Evolutionary conservation across 1,140 invertebrate genomes (phyloP), one percentile per base, ranked within the genome.

Genomic region (Lutraria rhynchaena): DNA sequence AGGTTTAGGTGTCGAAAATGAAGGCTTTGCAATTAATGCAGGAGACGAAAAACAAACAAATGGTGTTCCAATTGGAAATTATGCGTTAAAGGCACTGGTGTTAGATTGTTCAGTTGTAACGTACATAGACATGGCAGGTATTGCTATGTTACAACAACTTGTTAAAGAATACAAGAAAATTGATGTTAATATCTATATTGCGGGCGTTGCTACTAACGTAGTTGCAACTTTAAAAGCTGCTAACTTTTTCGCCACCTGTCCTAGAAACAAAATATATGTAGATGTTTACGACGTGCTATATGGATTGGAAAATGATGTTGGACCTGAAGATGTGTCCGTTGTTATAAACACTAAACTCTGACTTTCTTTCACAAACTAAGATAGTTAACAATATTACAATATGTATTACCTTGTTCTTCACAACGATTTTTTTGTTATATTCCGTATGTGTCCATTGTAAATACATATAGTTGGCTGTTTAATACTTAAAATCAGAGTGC

Each of bases 51-150:
- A 60, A 60, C 11, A 83, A 84, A 27, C 61, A 84, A 55, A 73
- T 85, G 24, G 57, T 22, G 5, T 9, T 15, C n/a, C n/a, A n/a
- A 5, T 51, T 15, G 29, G 74, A n/a, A n/a, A 53, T 9, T 15
- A 53, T 1, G n/a, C n/a, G n/a, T 13, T 63, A 0, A 80, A 81
- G 33, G 51, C 75, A n/a, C 17, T 86, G 29, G 85, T 92, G 22
- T 63, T 92, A 27, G 91, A 92, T 82, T 91, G 87, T 77, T 85
- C 84, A 19, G 75, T 81, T 24, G 85, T 91, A 57, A 86, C 83
- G 44, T 90, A 91, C 65, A 86, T 92, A 3, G 91, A 92, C 78
- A 73, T 85, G 24, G 82, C 81, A 15, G 91, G 90, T 0, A 63
- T 91, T 0, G 87, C 86, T 35, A 85, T 86, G 33, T 67, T 92